A percentile compares a stretch with the other conserved stretches of the same genome.
Conservation (phyloP, 2,113 vertebrate genomes). For the Bubo bubo region DNA sequence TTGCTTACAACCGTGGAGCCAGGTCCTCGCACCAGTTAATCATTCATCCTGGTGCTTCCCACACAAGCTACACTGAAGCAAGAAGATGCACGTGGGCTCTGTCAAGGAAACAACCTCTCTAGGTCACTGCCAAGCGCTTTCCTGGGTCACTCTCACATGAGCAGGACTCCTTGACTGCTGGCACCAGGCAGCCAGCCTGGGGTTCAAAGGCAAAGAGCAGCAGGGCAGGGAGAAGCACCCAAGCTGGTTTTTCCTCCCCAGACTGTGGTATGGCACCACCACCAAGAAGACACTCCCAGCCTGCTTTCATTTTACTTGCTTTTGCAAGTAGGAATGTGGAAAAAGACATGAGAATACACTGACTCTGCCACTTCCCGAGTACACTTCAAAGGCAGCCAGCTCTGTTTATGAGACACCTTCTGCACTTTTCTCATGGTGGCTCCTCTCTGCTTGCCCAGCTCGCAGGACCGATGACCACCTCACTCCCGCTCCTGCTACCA, state of each 20-base stretch:
- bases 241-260: neutral
- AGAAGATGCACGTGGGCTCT: neutral
- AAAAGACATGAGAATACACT: neutral
- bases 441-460: neutral
- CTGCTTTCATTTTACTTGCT: neutral
- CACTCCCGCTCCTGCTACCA: neutral
- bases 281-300: neutral
- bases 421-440: accelerated
- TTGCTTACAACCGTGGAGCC: neutral
- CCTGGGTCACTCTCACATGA: neutral
- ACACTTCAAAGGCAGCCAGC: neutral
- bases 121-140: neutral
- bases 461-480: neutral
- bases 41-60: neutral
- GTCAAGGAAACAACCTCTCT: neutral
- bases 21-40: neutral
- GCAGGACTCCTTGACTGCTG: accelerated
- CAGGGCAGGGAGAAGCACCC: neutral
- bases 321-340: neutral
- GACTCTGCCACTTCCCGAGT: neutral
- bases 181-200: neutral
- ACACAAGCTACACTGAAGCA: neutral
- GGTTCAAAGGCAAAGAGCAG: neutral
- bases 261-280: accelerated
- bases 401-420: neutral